Evolutionary conservation across 2,113 vertebrate species (phyloP).

Genomic region (Burhinus bistriatus): DNA sequence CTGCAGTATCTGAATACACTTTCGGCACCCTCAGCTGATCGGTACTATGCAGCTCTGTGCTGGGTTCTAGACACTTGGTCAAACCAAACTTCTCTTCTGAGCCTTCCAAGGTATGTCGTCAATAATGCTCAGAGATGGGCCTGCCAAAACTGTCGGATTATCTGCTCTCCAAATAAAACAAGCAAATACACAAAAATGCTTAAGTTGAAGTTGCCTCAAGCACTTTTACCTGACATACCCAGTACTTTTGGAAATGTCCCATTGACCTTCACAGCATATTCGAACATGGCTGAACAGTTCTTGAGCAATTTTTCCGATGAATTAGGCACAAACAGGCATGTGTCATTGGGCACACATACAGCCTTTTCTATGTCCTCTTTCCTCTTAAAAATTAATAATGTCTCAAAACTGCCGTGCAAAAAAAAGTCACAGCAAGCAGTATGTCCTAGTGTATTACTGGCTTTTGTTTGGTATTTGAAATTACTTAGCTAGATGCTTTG

Average conservation of each 20-base stretch:
- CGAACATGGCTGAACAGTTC: background rate
- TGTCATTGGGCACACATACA: background rate
- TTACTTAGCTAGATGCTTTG: background rate
- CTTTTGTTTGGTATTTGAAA: background rate
- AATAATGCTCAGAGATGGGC: background rate
- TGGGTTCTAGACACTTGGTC: background rate
- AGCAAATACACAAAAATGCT: conserved; percentile 29
- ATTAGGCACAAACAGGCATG: background rate
- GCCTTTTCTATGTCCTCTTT: background rate
- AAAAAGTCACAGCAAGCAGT: background rate
- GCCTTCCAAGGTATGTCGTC: background rate
- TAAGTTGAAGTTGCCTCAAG: background rate
- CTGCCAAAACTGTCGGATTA: background rate
- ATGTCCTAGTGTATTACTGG: background rate
- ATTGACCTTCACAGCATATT: conserved; percentile 5
- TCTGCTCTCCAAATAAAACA: conserved; percentile 11
- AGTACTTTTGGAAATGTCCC: background rate
- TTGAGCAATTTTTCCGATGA: background rate
- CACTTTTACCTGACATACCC: background rate
- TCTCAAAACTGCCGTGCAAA: background rate
- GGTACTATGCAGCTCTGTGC: background rate
- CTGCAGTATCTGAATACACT: background rate
- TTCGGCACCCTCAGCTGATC: background rate
- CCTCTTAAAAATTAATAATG: conserved; percentile 51
- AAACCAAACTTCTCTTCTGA: background rate